Conservation (phyloP, 2,888 invertebrate genomes). For the Galerucella calmariensis region DNA sequence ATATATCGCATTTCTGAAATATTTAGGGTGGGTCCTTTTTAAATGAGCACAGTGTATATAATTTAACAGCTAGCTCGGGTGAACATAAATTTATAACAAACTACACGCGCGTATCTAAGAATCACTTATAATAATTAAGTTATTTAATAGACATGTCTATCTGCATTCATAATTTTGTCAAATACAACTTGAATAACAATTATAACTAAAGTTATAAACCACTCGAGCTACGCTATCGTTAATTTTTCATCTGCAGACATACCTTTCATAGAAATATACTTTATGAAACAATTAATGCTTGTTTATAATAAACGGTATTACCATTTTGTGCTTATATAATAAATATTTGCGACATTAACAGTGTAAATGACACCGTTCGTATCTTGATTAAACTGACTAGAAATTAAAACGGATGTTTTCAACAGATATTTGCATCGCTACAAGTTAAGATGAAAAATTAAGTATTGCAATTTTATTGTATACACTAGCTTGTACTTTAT, state of each 20-base stretch:
- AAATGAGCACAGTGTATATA: too few relatives aligned
- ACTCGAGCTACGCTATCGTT: not conserved
- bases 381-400: slow-evolving; percentile 17
- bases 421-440: not conserved
- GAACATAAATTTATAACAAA: not conserved
- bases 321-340: slow-evolving; percentile 9
- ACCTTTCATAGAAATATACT: slow-evolving; percentile 12
- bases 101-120: not conserved
- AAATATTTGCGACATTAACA: slow-evolving; percentile 18
- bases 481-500: not conserved
- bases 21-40: too few relatives aligned
- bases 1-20: too few relatives aligned
- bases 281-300: slow-evolving; percentile 19
- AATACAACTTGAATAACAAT: slow-evolving; percentile 1
- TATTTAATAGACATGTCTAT: slow-evolving; percentile 1
- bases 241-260: slow-evolving; percentile 16
- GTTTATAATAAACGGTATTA: slow-evolving; percentile 12
- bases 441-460: not conserved
- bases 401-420: slow-evolving; percentile 9
- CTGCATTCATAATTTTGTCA: slow-evolving; percentile 3
- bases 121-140: not conserved
- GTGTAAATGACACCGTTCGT: slow-evolving; percentile 17
- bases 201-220: slow-evolving; percentile 5
- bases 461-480: not conserved
- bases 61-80: too few relatives aligned